Percentiles rank a stretch among this genome's conserved stretches.
phyloP scores from a whole-genome alignment of 2,888 invertebrate genomes.

The Blastobasis adustella region DNA sequence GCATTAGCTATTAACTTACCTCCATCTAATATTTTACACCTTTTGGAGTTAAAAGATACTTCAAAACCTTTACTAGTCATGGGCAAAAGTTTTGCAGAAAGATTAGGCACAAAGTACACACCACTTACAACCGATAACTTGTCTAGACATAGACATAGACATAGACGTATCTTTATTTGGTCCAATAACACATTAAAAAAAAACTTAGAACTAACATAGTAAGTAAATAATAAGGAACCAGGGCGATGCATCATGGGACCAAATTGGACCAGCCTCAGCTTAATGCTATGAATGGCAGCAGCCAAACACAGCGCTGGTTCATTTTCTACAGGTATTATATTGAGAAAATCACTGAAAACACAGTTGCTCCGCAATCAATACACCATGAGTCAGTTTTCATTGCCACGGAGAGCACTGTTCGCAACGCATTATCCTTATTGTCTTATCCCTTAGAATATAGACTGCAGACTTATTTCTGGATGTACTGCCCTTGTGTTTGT shows the following conservation, averaged over 20 bases:
- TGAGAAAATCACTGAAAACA: neutral
- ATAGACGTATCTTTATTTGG: no score
- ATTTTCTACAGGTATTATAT: neutral
- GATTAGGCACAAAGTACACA: slow-evolving; percentile 2
- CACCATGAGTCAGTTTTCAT: slow-evolving; percentile 1
- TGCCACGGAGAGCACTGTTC: slow-evolving; percentile 1
- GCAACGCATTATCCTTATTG: neutral
- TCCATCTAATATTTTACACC: neutral
- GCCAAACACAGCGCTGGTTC: no score
- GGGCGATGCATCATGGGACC: no score
- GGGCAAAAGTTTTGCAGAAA: slow-evolving; percentile 10
- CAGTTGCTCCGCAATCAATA: no score
- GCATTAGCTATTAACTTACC: neutral
- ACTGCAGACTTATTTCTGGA: neutral
- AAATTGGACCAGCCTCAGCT: no score
- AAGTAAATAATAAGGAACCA: no score
- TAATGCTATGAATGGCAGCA: no score
- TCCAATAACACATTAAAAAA: no score
- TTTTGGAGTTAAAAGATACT: neutral
- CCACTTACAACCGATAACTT: slow-evolving; percentile 1
- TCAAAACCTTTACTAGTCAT: slow-evolving; percentile 1
- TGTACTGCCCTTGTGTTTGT: neutral
- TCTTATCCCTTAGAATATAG: no score
- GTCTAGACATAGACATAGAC: no score
- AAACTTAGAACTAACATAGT: no score